Evolutionary conservation across 92 coral and sea anemone genomes (phyloP).

Genomic region (Virgularia gustaviana): DNA sequence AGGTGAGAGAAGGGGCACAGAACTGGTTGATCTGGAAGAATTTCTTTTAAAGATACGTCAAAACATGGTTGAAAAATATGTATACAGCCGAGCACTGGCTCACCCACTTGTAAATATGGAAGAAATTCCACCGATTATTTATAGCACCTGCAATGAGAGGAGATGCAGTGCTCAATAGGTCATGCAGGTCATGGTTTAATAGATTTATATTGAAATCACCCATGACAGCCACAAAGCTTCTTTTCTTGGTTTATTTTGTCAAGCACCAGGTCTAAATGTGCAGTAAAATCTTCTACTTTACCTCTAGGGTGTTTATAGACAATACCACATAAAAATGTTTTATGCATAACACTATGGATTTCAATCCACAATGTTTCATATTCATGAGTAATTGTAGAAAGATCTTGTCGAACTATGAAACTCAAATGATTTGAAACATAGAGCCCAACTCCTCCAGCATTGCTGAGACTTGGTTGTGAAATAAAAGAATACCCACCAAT

Average conservation of each 20-base stretch:
- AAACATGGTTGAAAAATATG: not conserved
- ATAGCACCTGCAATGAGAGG: not conserved
- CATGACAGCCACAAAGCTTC: too few species aligned
- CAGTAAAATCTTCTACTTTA: slow-evolving; percentile 12
- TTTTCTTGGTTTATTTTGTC: not conserved
- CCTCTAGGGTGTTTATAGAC: slow-evolving; percentile 24
- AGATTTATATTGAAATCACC: not conserved
- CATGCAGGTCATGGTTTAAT: not conserved
- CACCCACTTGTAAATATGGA: not conserved
- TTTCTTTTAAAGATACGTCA: not conserved
- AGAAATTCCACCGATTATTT: not conserved
- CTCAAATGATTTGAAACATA: slow-evolving; percentile 9
- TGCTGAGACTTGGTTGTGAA: slow-evolving; percentile 38
- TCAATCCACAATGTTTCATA: slow-evolving; percentile 26
- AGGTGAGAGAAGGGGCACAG: too few species aligned
- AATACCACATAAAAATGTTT: slow-evolving; percentile 9
- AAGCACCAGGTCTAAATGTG: not conserved
- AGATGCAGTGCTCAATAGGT: not conserved
- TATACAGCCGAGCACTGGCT: not conserved
- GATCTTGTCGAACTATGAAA: not conserved
- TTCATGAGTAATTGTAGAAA: not conserved
- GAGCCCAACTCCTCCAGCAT: slow-evolving; percentile 33
- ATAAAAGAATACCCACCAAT: slow-evolving; percentile 37
- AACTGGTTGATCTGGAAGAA: not conserved
- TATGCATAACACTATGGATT: slow-evolving; percentile 8